These are phyloP conservation scores for Ornithorhynchus anatinus DNA, from an alignment of 2,113 vertebrate species.

Conservation along the genomic window DNA sequence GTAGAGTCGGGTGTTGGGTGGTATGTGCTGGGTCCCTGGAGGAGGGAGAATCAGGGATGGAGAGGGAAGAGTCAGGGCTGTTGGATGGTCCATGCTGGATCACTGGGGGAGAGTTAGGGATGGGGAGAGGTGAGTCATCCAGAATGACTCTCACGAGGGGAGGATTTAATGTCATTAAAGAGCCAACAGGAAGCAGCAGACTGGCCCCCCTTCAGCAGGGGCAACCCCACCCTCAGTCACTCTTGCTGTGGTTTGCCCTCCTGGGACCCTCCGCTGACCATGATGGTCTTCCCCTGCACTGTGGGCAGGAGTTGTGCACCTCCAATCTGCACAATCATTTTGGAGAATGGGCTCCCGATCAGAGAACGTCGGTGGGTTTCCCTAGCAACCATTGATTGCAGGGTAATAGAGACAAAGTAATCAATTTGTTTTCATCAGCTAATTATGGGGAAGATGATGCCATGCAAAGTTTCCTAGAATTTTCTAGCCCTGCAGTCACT, in stretches of 20 bases:
- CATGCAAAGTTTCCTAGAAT: constrained; percentile 32
- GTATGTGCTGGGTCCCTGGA: too few species aligned
- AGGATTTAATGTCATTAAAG: too few species aligned
- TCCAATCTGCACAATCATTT: constrained; percentile 42
- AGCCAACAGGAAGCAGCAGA: too few species aligned
- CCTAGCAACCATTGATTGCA: constrained; percentile 41
- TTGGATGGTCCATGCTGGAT: too few species aligned
- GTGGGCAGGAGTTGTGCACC: constrained; percentile 21
- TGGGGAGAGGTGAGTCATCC: too few species aligned
- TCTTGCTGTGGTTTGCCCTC: neutral
- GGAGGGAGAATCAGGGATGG: too few species aligned
- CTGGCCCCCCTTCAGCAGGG: neutral
- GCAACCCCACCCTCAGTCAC: neutral
- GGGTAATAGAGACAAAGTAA: constrained; percentile 48
- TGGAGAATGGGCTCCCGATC: constrained; percentile 21
- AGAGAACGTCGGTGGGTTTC: constrained; percentile 33
- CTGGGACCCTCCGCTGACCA: too few species aligned
- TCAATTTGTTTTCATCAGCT: constrained; percentile 55
- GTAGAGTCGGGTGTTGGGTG: too few species aligned
- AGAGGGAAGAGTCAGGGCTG: too few species aligned
- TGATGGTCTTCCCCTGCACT: constrained; percentile 35
- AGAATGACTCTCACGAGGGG: too few species aligned
- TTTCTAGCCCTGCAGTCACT: constrained; percentile 16
- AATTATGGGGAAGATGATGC: constrained; percentile 45
- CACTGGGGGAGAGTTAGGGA: too few species aligned